Evolutionary conservation across 2,888 invertebrate genomes (phyloP), one percentile per base, ranked within the genome.

Genomic region (Macroteleia sp.): DNA sequence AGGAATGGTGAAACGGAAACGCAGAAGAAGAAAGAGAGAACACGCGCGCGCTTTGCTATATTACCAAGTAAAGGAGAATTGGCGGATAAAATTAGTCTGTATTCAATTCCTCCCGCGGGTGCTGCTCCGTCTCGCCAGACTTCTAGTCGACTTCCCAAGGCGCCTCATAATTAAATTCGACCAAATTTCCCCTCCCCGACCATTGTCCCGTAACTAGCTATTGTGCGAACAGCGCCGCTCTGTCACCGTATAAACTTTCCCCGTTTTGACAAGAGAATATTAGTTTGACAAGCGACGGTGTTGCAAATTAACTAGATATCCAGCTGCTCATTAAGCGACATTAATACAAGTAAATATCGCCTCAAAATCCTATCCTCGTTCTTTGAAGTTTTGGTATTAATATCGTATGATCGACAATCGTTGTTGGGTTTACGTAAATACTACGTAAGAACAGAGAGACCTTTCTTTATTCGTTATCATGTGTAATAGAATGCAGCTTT

Each of bases 121-220:
- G 81, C 80, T 70, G 77, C 75, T 82, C 71, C 76, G 82, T 77
- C 74, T 73, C 80, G 80, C 77, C 61, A 86, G 85, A 87, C 85
- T 87, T 83, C 81, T 81, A 84, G 81, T 80, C 82, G 84, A 81
- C 82, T 87, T 87, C 89, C 89, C 86, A 90, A 91, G 91, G 88
- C 90, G 88, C 83, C 88, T 90, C 90, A 89, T 91, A 91, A 91
- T 91, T 91, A 91, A 91, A 91, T 91, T 91, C 88, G 90, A 82
- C 90, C 88, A 88, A 91, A 91, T 91, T 90, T 86, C 84, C 87
- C 86, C 88, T 85, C 82, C 88, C 81, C 81, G 79, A 62, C 85
- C 87, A 90, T 90, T 91, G 90, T 91, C 87, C 88, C 89, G 88
- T 91, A 91, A 91, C 91, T 90, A 91, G 91, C 91, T 91, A 91